Conservation (phyloP, 1,140 invertebrate species). For the Heliconius hermathena region DNA sequence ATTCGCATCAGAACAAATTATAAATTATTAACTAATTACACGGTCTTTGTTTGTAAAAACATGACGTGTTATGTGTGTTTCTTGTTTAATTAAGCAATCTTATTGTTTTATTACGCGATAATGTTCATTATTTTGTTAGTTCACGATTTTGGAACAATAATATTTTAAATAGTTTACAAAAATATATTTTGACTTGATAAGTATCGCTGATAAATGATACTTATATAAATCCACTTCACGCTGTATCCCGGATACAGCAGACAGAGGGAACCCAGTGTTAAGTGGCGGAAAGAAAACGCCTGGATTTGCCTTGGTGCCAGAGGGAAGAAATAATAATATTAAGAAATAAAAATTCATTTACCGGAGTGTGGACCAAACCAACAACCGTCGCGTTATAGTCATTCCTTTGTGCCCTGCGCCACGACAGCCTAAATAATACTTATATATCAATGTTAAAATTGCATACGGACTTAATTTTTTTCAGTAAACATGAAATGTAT, state of each 20-base stretch:
- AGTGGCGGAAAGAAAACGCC: too few relatives aligned
- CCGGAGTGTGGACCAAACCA: too few relatives aligned
- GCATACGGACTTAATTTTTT: not conserved
- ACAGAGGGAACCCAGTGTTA: too few relatives aligned
- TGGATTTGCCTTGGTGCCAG: too few relatives aligned
- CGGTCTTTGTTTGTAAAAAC: conserved; percentile 27
- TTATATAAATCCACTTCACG: too few relatives aligned
- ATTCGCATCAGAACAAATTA: conserved; percentile 37
- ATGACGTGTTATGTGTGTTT: conserved; percentile 24
- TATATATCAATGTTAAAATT: not conserved
- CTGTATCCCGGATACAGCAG: too few relatives aligned
- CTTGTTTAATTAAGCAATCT: conserved; percentile 26
- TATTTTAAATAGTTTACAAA: not conserved
- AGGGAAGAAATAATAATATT: too few relatives aligned
- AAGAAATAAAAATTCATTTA: too few relatives aligned
- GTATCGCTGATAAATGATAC: not conserved
- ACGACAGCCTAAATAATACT: not conserved
- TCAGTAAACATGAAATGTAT: too few relatives aligned
- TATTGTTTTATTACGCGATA: conserved; percentile 29
- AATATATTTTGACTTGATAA: not conserved
- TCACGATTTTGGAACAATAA: not conserved
- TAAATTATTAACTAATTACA: conserved; percentile 37
- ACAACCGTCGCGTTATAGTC: too few relatives aligned
- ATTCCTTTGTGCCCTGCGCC: too few relatives aligned
- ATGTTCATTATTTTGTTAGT: conserved; percentile 18